Evolutionary conservation across 92 coral and sea anemone genomes (phyloP), one percentile per base, ranked within the genome.

Genomic region (Porites divaricata): DNA sequence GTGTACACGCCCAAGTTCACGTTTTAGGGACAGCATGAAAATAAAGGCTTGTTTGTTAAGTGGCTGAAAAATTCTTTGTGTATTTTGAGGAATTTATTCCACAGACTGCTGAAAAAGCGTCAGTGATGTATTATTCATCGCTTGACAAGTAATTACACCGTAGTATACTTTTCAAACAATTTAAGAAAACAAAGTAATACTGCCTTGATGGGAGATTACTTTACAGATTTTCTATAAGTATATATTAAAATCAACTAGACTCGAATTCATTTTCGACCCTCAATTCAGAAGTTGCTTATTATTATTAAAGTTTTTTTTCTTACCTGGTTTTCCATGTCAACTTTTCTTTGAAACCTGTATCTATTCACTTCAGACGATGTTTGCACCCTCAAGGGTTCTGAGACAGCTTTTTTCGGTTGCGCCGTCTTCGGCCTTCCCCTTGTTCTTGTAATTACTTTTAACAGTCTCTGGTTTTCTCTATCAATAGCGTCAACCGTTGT

Each of bases 331-430:
- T 96, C 99, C 62, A 71, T 83, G 63, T 96, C 99, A 9, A 96
- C 98, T 88, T 87, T 86, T 70, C 89, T 88, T 83, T 96, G 99
- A 80, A 95, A 95, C 70, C 98, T 89, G 76, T 78, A 77, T 89
- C 99, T 92, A 71, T 96, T 96, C 28, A 96, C 98, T 89, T 94
- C 96, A 28, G 99, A 83, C 67, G 99, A 89, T 14, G 99, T 95
- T 86, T 90, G 93, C 54, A 96, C 91, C 74, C 98, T 84, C 66
- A 91, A 66, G 2, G 99, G 99, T 76, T 95, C 98, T 26, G 86
- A 80, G 24, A 79, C 83, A 48, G 81, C 41, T 83, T 90, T 87
- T 25, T 88, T 86, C 6, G 85, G 53, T 54, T 87, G 50, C 17
- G 99, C 85, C 12, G 99, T 89, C 75, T 88, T 90, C 21, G 96